Conservation (phyloP, 1,140 invertebrate species). For the Diuraphis noxia region DNA sequence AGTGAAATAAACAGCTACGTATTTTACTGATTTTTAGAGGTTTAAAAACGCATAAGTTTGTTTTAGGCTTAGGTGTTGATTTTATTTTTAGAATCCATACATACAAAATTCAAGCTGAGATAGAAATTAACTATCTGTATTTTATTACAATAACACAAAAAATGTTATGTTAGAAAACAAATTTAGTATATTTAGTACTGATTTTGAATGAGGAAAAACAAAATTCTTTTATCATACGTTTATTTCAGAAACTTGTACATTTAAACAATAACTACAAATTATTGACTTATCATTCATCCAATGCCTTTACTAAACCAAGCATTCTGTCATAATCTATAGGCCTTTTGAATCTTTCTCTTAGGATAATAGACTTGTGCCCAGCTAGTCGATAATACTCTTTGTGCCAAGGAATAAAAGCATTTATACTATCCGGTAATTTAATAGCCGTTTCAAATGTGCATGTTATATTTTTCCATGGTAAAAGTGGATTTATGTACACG, state of each 20-base stretch:
- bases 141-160: background rate
- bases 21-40: no score
- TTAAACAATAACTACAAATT: background rate
- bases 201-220: background rate
- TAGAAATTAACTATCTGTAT: background rate
- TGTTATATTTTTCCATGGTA: conserved; percentile 42
- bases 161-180: background rate
- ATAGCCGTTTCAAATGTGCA: background rate
- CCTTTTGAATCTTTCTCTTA: conserved; percentile 47
- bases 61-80: no score
- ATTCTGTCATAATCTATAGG: conserved; percentile 43
- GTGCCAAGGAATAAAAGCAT: conserved; percentile 20
- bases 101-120: background rate
- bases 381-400: conserved; percentile 39
- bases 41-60: no score
- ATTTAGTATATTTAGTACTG: background rate
- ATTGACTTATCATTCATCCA: background rate
- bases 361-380: conserved; percentile 33
- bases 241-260: background rate
- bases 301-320: background rate
- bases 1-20: no score
- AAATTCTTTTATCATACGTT: background rate
- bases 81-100: no score
- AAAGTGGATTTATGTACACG: conserved; percentile 25
- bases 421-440: conserved; percentile 17